Conservation (phyloP, 2,113 vertebrate species). For the Clinocottus analis region DNA sequence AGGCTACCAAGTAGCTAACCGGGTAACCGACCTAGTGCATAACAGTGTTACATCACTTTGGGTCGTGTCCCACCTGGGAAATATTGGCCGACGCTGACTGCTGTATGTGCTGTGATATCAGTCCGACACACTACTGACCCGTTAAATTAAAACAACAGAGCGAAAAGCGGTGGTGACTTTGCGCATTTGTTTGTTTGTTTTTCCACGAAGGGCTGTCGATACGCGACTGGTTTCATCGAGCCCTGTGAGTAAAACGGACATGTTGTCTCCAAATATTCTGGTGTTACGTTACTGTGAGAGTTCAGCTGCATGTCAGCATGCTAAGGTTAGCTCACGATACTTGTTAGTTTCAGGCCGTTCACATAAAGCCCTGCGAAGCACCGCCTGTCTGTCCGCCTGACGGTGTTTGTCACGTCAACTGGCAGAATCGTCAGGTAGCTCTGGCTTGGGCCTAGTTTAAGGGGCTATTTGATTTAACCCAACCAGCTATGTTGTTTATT, state of each 20-base stretch:
- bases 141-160: not conserved
- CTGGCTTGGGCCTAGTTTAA: constrained; percentile 58
- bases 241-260: constrained; percentile 62
- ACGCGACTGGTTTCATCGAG: constrained; percentile 58
- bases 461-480: not conserved
- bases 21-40: constrained; percentile 57
- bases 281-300: not conserved
- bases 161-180: constrained; percentile 48
- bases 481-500: constrained; percentile 5
- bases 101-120: not conserved
- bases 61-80: constrained; percentile 60
- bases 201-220: constrained; percentile 31
- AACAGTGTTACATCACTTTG: constrained; percentile 74
- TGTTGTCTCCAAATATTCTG: not conserved
- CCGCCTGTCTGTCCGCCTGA: not conserved
- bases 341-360: not conserved
- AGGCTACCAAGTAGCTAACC: constrained; percentile 38
- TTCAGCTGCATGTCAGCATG: not conserved
- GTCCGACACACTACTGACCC: constrained; percentile 42
- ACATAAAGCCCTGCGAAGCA: not conserved
- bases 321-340: not conserved
- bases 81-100: constrained; percentile 8
- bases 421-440: not conserved
- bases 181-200: constrained; percentile 16
- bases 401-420: constrained; percentile 12